Conservation (phyloP, 1,140 invertebrate genomes). For the Metopolophium dirhodum region DNA sequence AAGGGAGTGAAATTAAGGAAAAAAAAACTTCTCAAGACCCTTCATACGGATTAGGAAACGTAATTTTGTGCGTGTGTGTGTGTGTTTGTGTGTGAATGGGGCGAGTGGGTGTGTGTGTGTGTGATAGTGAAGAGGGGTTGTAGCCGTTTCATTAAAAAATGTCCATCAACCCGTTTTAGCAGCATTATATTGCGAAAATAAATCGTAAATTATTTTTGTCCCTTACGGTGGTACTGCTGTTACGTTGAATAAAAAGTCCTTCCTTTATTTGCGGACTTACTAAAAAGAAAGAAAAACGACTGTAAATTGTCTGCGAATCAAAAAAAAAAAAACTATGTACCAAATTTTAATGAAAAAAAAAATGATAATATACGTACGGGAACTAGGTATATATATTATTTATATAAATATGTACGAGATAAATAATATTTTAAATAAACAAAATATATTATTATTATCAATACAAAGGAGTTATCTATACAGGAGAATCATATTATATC, state of each 20-base stretch:
- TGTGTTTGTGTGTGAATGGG: no score
- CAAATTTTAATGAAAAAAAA: neutral
- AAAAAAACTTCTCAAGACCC: neutral
- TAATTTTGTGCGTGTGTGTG: neutral
- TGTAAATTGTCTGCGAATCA: neutral
- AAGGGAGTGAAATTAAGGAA: neutral
- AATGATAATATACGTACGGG: neutral
- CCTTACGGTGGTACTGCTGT: neutral
- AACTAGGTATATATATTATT: no score
- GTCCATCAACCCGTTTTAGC: slow-evolving; percentile 12
- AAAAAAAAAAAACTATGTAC: neutral
- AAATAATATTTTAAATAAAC: no score
- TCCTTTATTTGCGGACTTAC: neutral
- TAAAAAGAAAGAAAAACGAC: neutral
- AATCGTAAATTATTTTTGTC: slow-evolving; percentile 32
- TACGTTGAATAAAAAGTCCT: neutral
- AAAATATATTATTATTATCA: no score
- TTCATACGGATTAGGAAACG: slow-evolving; percentile 12
- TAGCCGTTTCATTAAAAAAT: slow-evolving; percentile 34
- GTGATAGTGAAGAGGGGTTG: neutral
- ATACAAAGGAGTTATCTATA: no score
- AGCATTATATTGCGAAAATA: slow-evolving; percentile 3
- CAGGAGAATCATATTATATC: no score
- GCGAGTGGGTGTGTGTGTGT: neutral
- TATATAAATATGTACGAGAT: no score